Base-by-base conservation (phyloP, 2,888 invertebrate species). In the Troides aeacus region DNA sequence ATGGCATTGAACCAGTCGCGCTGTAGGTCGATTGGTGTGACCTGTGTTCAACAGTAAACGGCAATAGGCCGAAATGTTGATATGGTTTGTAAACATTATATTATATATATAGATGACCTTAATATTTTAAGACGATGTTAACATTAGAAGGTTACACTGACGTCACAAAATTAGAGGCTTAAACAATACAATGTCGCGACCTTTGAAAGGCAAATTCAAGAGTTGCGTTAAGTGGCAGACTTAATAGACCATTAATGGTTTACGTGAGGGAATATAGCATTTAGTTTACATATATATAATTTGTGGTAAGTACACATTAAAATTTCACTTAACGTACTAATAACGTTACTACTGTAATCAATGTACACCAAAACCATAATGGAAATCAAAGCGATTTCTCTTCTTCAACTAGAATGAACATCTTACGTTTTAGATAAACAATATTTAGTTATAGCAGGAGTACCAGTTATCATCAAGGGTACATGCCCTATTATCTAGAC, bases 191-290 rank as follows among this genome's bases (percentile, higher is more conserved):
- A 58, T 10, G 23, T 58, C 18, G 12, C n/a, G 21, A 23, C 23
- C 57, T 58, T 15, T n/a, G 57, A 58, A 58, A 58, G 23, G 57
- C 23, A 23, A 21, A 58, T 23, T 58, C 57, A 58, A 23, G 57
- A 58, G 23, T 58, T 58, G 21, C 57, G 12, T 23, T 58, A 58
- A 58, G 57, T 58, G 57, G 57, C 57, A 4, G 53, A n/a, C 57
- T 58, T 58, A 58, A 58, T 58, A 58, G 57, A 15, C 57, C 57
- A 23, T 58, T 58, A 58, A 23, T 58, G 23, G 57, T 58, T n/a
- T 58, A 58, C 57, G 12, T 58, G 23, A 58, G 57, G 21, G 57
- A 58, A 58, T n/a, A 58, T 23, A 58, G 57, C n/a, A n/a, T 15
- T 21, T n/a, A 56, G 23, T 10, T 58, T 58, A 58, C 23, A 23